Evolutionary conservation across 2,113 vertebrate species (phyloP).

Genomic region (Chionomys nivalis): DNA sequence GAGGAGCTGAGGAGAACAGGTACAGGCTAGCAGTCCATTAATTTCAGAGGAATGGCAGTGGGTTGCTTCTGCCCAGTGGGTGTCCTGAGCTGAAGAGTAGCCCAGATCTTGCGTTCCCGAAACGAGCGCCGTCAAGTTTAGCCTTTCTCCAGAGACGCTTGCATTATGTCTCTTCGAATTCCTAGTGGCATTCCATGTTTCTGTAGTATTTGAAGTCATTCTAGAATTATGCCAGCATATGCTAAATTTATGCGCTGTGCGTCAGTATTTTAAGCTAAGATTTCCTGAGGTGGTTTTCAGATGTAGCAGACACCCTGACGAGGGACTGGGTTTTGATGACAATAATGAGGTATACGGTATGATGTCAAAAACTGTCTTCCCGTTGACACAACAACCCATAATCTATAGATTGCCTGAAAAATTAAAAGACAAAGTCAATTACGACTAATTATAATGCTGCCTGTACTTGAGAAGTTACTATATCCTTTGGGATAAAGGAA

Average conservation of each 20-base stretch:
- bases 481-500: constrained; percentile 86
- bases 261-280: constrained; percentile 46
- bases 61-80: constrained; percentile 26
- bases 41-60: constrained; percentile 31
- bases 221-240: constrained; percentile 26
- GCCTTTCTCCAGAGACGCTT: neutral
- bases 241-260: neutral
- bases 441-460: constrained; percentile 86
- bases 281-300: constrained; percentile 42
- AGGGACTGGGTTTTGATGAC: constrained; percentile 76
- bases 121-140: rapidly evolving
- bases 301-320: constrained; percentile 71
- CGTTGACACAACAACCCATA: constrained; percentile 86
- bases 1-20: constrained; percentile 56
- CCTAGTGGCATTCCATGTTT: neutral
- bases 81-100: neutral
- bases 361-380: constrained; percentile 86
- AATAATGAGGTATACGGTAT: constrained; percentile 79
- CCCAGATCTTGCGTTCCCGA: neutral
- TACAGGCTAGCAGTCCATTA: neutral
- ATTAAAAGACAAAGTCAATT: constrained; percentile 87
- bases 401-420: constrained; percentile 87
- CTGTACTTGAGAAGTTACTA: constrained; percentile 83
- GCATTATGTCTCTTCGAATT: neutral
- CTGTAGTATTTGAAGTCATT: neutral